phyloP scores from a whole-genome alignment of 2,888 invertebrate species.

The Zaprionus lineosus region DNA sequence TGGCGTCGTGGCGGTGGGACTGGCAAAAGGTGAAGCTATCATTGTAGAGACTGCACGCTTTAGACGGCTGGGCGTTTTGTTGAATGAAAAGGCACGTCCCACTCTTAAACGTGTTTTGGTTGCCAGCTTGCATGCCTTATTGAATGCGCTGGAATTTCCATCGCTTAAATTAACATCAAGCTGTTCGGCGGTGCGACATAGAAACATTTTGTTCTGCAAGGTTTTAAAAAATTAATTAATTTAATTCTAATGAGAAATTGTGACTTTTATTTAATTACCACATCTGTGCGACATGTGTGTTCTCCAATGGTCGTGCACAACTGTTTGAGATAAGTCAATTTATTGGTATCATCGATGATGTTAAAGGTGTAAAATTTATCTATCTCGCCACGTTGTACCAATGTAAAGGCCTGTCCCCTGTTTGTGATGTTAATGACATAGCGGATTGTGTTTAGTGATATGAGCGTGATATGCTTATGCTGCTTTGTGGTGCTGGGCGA shows the following conservation, averaged over 20 bases:
- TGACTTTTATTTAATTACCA: constrained; percentile 87
- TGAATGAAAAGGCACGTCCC: constrained; percentile 96
- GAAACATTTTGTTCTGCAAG: constrained; percentile 80
- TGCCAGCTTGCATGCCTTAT: constrained; percentile 95
- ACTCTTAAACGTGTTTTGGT: constrained; percentile 91
- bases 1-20: constrained; percentile 91
- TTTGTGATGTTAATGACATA: constrained; percentile 95
- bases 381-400: constrained; percentile 94
- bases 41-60: constrained; percentile 97
- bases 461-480: constrained; percentile 94
- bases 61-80: constrained; percentile 96
- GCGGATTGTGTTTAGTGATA: constrained; percentile 94
- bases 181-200: constrained; percentile 85
- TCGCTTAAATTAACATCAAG: constrained; percentile 95
- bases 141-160: constrained; percentile 92
- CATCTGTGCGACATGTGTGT: constrained; percentile 95
- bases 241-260: no score
- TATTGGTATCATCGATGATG: constrained; percentile 92
- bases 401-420: constrained; percentile 94
- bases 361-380: constrained; percentile 95
- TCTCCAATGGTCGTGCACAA: constrained; percentile 96
- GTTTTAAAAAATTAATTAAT: background rate
- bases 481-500: constrained; percentile 91
- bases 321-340: constrained; percentile 90
- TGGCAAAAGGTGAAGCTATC: constrained; percentile 95